A percentile compares a stretch with the other conserved stretches of the same genome.
Evolutionary conservation across 1,140 invertebrate genomes (phyloP).

Genomic region (Camponotus vicinus): DNA sequence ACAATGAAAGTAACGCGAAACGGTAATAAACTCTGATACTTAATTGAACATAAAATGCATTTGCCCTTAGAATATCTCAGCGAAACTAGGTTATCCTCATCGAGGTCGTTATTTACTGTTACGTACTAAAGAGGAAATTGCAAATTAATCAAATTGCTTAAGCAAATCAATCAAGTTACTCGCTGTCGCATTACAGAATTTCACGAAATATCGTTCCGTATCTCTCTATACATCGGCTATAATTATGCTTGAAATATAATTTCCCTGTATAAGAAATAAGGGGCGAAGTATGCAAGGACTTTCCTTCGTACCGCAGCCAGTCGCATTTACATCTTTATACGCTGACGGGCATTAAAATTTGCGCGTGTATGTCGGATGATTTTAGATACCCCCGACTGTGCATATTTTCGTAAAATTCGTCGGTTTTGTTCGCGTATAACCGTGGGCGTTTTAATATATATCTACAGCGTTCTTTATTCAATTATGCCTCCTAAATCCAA

Average conservation of each 20-base stretch:
- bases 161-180: constrained; percentile 36
- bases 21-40: neutral
- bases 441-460: constrained; percentile 44
- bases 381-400: constrained; percentile 29
- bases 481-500: constrained; percentile 58
- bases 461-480: constrained; percentile 42
- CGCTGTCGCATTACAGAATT: constrained; percentile 8
- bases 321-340: constrained; percentile 55
- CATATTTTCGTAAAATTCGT: constrained; percentile 50
- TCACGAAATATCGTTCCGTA: constrained; percentile 22
- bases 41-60: constrained; percentile 27
- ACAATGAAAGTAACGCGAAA: neutral
- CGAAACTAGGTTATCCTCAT: constrained; percentile 28
- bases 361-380: constrained; percentile 33
- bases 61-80: neutral
- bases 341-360: constrained; percentile 51
- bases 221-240: neutral
- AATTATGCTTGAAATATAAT: constrained; percentile 53
- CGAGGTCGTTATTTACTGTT: constrained; percentile 23
- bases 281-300: neutral
- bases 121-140: constrained; percentile 40
- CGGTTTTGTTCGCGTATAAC: constrained; percentile 53
- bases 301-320: neutral
- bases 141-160: constrained; percentile 51
- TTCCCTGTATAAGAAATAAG: constrained; percentile 47